phyloP scores from a whole-genome alignment of 1,140 invertebrate species.

The Drosophila parabipectinata region DNA sequence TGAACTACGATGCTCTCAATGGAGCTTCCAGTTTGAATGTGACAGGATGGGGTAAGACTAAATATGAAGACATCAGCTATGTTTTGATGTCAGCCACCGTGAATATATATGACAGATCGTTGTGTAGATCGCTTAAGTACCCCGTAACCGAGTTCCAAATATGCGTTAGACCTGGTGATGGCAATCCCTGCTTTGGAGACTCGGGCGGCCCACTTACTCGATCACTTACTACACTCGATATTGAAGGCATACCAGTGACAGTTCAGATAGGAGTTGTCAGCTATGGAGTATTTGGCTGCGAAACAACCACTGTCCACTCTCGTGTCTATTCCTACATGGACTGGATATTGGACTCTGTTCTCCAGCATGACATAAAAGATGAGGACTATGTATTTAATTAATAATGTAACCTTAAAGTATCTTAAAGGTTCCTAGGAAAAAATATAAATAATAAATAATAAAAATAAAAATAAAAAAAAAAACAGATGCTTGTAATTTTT shows the following conservation, averaged over 20 bases:
- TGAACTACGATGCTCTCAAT: not conserved
- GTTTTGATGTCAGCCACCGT: no score
- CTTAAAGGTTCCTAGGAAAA: no score
- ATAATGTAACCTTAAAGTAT: no score
- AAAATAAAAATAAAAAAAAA: no score
- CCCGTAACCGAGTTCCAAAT: not conserved
- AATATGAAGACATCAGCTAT: no score
- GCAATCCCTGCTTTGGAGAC: not conserved
- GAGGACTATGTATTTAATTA: no score
- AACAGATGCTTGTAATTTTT: no score
- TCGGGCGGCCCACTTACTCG: not conserved
- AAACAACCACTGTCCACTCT: not conserved
- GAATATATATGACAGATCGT: no score
- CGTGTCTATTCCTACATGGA: not conserved
- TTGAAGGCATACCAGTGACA: not conserved
- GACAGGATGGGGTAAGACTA: not conserved
- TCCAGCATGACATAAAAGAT: no score
- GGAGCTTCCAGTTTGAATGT: not conserved
- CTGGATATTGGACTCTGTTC: not conserved
- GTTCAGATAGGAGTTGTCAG: not conserved
- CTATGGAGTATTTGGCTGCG: fast-evolving
- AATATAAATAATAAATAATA: no score
- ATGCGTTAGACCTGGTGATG: not conserved
- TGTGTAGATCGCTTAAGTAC: no score
- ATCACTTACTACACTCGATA: no score